Evolutionary conservation across 2,113 vertebrate species (phyloP).

Genomic region (Porphyrio hochstetteri): DNA sequence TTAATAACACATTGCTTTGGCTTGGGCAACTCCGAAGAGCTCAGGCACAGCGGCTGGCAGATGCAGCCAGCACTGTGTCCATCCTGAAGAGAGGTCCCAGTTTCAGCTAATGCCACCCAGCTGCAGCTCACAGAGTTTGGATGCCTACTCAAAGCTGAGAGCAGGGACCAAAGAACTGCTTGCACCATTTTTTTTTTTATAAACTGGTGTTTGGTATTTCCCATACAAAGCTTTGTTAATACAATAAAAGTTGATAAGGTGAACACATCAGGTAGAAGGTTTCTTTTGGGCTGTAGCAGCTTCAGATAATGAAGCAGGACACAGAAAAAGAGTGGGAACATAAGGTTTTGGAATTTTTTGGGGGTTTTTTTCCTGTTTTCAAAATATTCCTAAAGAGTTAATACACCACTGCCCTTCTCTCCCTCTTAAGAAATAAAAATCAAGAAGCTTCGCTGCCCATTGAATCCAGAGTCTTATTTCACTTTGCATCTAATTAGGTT

Average conservation of each 20-base stretch:
- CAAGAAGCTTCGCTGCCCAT: background rate
- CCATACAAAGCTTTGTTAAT: background rate
- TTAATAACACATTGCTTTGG: background rate
- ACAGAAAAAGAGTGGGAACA: background rate
- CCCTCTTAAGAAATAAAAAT: background rate
- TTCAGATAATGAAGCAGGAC: background rate
- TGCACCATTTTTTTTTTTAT: background rate
- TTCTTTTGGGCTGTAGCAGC: background rate
- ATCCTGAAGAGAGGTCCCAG: background rate
- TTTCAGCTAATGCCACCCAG: fast-evolving
- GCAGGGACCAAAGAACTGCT: background rate
- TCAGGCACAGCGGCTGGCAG: background rate
- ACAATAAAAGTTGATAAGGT: background rate
- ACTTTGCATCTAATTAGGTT: background rate
- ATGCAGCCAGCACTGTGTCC: fast-evolving
- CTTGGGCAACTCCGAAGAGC: background rate
- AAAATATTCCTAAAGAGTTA: background rate
- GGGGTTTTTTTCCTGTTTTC: background rate
- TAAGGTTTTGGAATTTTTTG: background rate
- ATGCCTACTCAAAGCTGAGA: background rate
- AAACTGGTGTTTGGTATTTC: background rate
- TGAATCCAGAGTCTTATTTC: background rate
- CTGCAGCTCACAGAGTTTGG: background rate
- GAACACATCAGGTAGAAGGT: background rate
- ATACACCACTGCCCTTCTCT: background rate